A percentile compares a stretch with the other conserved stretches of the same genome.
These are phyloP conservation scores for Zonotrichia leucophrys DNA, from an alignment of 2,113 vertebrate genomes.

Conservation along the genomic window DNA sequence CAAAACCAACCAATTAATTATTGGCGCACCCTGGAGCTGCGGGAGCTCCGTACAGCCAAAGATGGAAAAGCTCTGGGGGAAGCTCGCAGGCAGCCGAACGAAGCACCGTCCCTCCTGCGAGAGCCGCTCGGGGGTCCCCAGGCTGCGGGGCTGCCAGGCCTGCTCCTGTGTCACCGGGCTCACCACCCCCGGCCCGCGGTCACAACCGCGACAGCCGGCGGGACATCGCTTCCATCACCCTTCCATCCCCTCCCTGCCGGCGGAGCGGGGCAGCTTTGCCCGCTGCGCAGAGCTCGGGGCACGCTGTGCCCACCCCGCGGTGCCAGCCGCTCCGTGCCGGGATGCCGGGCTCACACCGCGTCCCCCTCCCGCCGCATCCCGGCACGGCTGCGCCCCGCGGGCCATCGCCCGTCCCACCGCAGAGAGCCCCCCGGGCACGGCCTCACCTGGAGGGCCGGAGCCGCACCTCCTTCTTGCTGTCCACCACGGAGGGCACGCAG, in stretches of 20 bases:
- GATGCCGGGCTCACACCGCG: not conserved
- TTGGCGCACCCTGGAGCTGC: not conserved
- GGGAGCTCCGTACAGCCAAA: not conserved
- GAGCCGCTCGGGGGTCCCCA: not conserved
- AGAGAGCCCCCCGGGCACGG: not conserved
- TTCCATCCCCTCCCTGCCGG: rapidly evolving
- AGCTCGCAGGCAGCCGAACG: not conserved
- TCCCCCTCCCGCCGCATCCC: not conserved
- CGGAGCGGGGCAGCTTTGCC: not conserved
- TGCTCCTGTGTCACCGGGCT: rapidly evolving
- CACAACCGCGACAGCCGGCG: not conserved
- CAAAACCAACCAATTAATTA: not conserved
- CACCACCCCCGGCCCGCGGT: not conserved
- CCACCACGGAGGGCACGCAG: slow-evolving; percentile 91
- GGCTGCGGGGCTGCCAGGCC: not conserved
- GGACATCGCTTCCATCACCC: rapidly evolving
- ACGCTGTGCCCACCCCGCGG: not conserved
- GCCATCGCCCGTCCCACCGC: not conserved
- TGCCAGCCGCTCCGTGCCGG: not conserved
- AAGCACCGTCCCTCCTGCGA: not conserved
- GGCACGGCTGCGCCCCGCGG: not conserved
- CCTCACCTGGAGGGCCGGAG: slow-evolving; percentile 83
- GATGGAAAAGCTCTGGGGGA: not conserved
- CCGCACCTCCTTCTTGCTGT: slow-evolving; percentile 75
- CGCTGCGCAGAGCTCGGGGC: too few species aligned